Base-by-base conservation (phyloP, 1,140 invertebrate genomes). In the Brachionus rubens region DNA sequence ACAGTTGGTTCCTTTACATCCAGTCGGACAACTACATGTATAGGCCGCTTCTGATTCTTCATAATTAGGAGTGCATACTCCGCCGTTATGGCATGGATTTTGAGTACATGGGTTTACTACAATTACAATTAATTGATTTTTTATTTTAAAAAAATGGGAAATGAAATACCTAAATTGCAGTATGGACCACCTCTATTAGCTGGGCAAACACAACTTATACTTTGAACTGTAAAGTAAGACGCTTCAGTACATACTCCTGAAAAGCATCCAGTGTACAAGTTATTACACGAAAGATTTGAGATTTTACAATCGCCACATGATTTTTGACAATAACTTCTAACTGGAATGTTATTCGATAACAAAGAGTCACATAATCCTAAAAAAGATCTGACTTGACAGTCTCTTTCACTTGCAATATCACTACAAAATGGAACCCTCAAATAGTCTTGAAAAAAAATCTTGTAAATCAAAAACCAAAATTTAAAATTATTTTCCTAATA, bases 291-390 rank as follows among this genome's bases (percentile, higher is more conserved):
- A 24, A 72, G 12, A 0, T 6, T 12, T 28, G 46, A 10, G 33
- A 10, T 46, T 47, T 54, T 10, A 72, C 68, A 72, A 36, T 21
- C 47, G 1, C 68, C 68, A 54, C 68, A 72, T n/a, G 30, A 40
- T 54, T 72, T 72, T 50, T 36, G 68, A 72, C 68, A 72, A 12
- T 36, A 72, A 30, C 33, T 54, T 50, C 46, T 47, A 19, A 72
- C 26, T 12, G 68, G 46, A 48, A 50, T 33, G 33, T 72, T 72
- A 10, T 48, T 50, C 50, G 43, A 48, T 12, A 72, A 24, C 1
- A 24, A 12, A 3, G 12, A 3, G 24, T 52, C 46, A 54, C 68
- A 72, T 19, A 50, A 16, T 0, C 68, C 68, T 28, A 41, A 33
- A 19, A 12, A 40, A 72, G 68, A 43, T 41, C 50, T 48, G 9